Evolutionary conservation across 2,888 invertebrate species (phyloP), one percentile per base, ranked within the genome.

Genomic region (Prenolepis imparis): DNA sequence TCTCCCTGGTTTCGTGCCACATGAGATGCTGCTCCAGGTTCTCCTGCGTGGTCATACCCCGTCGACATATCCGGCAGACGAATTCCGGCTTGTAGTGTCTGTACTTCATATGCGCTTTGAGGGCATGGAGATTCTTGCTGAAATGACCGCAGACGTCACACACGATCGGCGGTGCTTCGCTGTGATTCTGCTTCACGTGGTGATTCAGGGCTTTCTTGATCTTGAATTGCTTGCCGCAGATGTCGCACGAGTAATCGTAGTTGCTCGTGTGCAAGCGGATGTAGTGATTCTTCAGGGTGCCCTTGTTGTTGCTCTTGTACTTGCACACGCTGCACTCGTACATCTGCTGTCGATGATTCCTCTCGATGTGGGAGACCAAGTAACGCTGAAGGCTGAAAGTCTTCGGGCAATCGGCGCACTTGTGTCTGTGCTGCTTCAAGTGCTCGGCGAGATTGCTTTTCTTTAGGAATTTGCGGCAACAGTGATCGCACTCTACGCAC

Each of bases 101-200:
- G 72, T 92, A 92, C 73, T 91, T 92, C 90, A 91, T 90, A 78
- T 92, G 92, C 0, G 91, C 92, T 55, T 93, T 92, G 6, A 93
- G 83, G 0, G 92, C 92, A 36, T 91, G 90, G 0, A 92, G 87
- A 18, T 92, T 93, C 55, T 90, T 91, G 82, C 91, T 91, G 61
- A 90, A 90, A 55, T 92, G 91, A 1, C 92, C 92, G 72, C 92
- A 93, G 0, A 93, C 91, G 70, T 92, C 92, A 82, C 92, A 93
- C 0, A 93, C 92, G 39, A 91, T 92, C 0, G 91, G 90, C 15
- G 92, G 88, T 2, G 90, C 83, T 15, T 87, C 90, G 55, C 90
- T 87, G 75, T 92, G 93, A 39, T 90, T 87, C 28, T 90, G 90
- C 44, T 92, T 91, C 21, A 92, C 88, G 72, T 93, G 92, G 9